Evolutionary conservation across 2,888 invertebrate species (phyloP).

Genomic region (Cacoxenus indagator): DNA sequence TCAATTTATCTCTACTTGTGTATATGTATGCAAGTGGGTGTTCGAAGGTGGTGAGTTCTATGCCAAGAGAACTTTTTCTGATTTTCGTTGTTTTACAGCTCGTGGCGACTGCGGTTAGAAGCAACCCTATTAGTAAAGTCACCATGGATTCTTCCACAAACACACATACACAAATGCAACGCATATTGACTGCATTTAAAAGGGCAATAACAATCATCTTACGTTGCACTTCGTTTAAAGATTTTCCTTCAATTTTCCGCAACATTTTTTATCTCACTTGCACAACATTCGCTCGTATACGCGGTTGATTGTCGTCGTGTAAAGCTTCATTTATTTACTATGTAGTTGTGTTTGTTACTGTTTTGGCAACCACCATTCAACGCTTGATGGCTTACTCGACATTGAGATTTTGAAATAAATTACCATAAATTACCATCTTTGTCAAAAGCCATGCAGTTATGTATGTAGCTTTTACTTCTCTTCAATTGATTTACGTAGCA

Average conservation of each 20-base stretch:
- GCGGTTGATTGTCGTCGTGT: background rate
- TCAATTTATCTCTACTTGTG: background rate
- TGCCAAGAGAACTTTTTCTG: slow-evolving; percentile 6
- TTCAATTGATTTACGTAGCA: too few species aligned
- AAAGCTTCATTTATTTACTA: background rate
- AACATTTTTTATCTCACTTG: background rate
- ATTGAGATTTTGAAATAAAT: background rate
- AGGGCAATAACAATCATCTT: slow-evolving; percentile 52
- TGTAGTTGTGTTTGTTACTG: slow-evolving; percentile 30
- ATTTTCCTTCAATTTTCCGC: background rate
- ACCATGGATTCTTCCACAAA: background rate
- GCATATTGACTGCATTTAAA: slow-evolving; percentile 42
- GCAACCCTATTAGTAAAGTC: slow-evolving; percentile 4
- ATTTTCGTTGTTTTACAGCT: background rate
- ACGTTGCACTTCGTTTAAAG: slow-evolving; percentile 15
- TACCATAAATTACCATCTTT: background rate
- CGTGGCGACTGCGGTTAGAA: background rate
- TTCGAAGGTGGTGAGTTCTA: background rate
- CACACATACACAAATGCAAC: background rate
- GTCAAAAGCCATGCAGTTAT: background rate
- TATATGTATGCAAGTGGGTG: background rate
- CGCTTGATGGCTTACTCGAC: background rate
- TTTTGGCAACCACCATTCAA: slow-evolving; percentile 35
- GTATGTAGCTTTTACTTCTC: too few species aligned
- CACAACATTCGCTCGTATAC: too few species aligned